Conservation (phyloP, 2,888 invertebrate genomes). For the Scelioninae gen. 1 region DNA sequence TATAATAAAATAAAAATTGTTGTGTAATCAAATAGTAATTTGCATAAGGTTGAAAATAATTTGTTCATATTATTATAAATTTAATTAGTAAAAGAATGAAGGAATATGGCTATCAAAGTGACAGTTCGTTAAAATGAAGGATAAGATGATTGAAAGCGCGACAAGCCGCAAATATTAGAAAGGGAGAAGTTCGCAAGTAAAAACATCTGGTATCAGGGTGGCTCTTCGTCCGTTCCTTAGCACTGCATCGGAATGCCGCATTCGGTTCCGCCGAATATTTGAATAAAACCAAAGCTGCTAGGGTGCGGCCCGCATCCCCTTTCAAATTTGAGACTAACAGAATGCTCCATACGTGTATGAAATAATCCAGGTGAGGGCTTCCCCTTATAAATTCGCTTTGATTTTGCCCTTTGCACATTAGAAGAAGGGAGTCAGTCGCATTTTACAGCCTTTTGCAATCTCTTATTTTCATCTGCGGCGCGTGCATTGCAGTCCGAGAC, state of each 20-base stretch:
- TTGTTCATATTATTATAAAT: background rate
- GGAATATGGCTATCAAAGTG: constrained; percentile 5
- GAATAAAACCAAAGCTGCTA: constrained; percentile 78
- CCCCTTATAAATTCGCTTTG: constrained; percentile 60
- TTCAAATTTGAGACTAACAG: constrained; percentile 71
- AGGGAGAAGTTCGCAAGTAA: constrained; percentile 66
- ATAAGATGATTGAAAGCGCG: constrained; percentile 67
- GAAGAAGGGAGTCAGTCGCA: constrained; percentile 28
- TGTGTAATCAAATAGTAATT: too few species aligned
- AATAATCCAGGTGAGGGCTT: constrained; percentile 70
- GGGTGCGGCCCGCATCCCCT: constrained; percentile 70
- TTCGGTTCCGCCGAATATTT: constrained; percentile 74
- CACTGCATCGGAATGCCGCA: constrained; percentile 76
- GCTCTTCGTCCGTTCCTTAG: constrained; percentile 56
- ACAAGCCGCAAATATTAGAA: constrained; percentile 71
- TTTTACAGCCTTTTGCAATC: constrained; percentile 2
- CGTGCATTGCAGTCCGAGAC: too few species aligned
- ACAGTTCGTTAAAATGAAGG: constrained; percentile 37
- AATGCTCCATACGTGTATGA: constrained; percentile 61
- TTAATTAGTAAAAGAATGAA: background rate
- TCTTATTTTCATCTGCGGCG: too few species aligned
- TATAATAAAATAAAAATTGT: background rate
- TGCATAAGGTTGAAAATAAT: too few species aligned
- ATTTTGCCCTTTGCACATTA: constrained; percentile 62
- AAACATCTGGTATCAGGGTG: constrained; percentile 78